These are phyloP conservation scores for Fundulus diaphanus DNA, from an alignment of 2,797 vertebrate species.

Conservation along the genomic window DNA sequence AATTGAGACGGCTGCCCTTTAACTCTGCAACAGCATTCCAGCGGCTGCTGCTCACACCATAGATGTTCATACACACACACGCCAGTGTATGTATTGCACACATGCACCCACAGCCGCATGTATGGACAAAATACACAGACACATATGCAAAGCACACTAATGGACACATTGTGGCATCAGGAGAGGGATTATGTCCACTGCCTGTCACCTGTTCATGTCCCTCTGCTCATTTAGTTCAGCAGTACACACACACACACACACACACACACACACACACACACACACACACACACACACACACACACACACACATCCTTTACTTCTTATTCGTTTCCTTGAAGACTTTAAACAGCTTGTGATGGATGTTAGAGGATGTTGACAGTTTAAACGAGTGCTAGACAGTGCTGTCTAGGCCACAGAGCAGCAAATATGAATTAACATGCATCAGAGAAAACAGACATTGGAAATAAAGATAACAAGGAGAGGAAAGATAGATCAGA, in stretches of 20 bases:
- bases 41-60: constrained; percentile 68
- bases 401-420: constrained; percentile 21
- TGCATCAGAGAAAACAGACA: constrained; percentile 5
- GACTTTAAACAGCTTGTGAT: constrained; percentile 44
- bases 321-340: constrained; percentile 12
- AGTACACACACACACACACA: constrained; percentile 17
- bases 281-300: neutral
- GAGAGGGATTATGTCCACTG: constrained; percentile 67
- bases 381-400: constrained; percentile 42
- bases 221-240: constrained; percentile 42
- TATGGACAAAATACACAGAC: constrained; percentile 67
- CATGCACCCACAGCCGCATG: constrained; percentile 40
- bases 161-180: constrained; percentile 65
- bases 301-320: constrained; percentile 25
- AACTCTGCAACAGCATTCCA: constrained; percentile 73
- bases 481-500: constrained; percentile 20
- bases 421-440: constrained; percentile 1
- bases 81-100: constrained; percentile 38
- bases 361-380: constrained; percentile 46
- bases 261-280: neutral
- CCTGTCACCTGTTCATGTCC: constrained; percentile 76
- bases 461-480: constrained; percentile 1
- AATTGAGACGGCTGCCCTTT: constrained; percentile 65
- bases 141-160: constrained; percentile 61
- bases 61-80: constrained; percentile 46